phyloP scores from a whole-genome alignment of 92 coral and sea anemone species.

The Bergia puertoricense region DNA sequence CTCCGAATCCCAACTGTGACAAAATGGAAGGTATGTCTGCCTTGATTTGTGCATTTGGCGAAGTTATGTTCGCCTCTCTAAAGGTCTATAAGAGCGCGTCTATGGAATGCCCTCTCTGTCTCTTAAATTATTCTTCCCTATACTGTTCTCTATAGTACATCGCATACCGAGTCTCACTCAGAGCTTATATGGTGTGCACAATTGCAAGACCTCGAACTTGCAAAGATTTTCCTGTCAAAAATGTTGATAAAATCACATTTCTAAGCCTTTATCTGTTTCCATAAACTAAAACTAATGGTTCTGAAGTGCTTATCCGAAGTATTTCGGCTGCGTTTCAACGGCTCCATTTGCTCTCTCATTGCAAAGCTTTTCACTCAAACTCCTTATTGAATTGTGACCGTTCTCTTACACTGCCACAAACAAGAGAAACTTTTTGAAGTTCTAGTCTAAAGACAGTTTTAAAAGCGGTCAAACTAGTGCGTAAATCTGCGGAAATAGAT shows the following conservation, averaged over 20 bases:
- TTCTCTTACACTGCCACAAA: conserved; percentile 18
- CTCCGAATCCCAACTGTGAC: conserved; percentile 68
- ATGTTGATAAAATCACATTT: conserved; percentile 36
- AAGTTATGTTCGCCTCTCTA: conserved; percentile 43
- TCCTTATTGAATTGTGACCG: conserved; percentile 23
- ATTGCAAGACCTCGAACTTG: conserved; percentile 49
- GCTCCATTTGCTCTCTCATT: conserved; percentile 51
- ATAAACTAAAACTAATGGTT: conserved; percentile 23
- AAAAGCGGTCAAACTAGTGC: conserved; percentile 42
- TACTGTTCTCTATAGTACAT: conserved; percentile 75
- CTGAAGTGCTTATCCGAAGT: conserved; percentile 43
- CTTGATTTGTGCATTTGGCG: conserved; percentile 52
- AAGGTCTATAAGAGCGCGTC: conserved; percentile 56
- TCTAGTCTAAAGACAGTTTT: conserved; percentile 6
- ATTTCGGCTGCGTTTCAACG: conserved; percentile 51
- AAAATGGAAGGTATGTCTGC: conserved; percentile 85
- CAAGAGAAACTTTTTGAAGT: neutral
- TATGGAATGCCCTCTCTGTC: conserved; percentile 70
- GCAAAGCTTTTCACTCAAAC: conserved; percentile 55
- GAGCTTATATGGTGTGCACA: conserved; percentile 62
- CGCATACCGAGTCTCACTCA: conserved; percentile 57
- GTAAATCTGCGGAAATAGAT: conserved; percentile 51
- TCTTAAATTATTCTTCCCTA: conserved; percentile 67
- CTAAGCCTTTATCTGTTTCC: neutral
- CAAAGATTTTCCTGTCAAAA: conserved; percentile 28